Base-by-base conservation (phyloP, 1,140 invertebrate genomes). In the Physella acuta region DNA sequence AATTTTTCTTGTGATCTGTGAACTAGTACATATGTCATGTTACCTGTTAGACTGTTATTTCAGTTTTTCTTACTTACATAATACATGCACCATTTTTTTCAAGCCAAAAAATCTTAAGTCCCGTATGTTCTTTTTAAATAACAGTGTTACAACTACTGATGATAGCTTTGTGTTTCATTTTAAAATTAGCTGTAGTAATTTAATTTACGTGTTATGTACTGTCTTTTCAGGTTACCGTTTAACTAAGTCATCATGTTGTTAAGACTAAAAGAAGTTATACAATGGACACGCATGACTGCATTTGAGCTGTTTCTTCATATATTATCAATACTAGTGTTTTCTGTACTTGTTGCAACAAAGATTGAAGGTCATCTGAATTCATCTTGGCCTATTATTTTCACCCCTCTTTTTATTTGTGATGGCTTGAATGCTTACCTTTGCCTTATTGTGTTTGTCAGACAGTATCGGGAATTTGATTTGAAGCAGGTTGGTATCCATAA, bases 291-390 rank as follows among this genome's bases (percentile, higher is more conserved):
- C 73, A 86, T 97, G 63, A 96, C 94, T 4, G 89, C 93, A 37
- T 96, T 97, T 86, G 95, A 98, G 87, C 93, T 98, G 79, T 92
- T 93, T 89, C 89, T 95, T 64, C 93, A 94, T 82, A 84, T 96
- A 8, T 86, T 94, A 34, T 91, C 92, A 4, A 82, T 97, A 34
- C 88, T 92, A 44, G 87, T 94, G 39, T 97, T 97, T 78, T 92
- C 92, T 26, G 87, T 96, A 53, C 83, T 95, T 24, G 83, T 95
- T 63, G 91, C 91, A 8, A 82, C 97, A 16, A 88, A 88, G 73
- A 60, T 85, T 26, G 87, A 88, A 71, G 71, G 62, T 8, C 30
- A 79, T 56, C 76, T 78, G 3, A 62, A 69, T 16, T 72, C 77
- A 17, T 79, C 81, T 4, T 88, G 87, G 87, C 95, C 93, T 91